Evolutionary conservation across 2,797 vertebrate species (phyloP), one percentile per base, ranked within the genome.

Genomic region (Gephyroberyx darwinii): DNA sequence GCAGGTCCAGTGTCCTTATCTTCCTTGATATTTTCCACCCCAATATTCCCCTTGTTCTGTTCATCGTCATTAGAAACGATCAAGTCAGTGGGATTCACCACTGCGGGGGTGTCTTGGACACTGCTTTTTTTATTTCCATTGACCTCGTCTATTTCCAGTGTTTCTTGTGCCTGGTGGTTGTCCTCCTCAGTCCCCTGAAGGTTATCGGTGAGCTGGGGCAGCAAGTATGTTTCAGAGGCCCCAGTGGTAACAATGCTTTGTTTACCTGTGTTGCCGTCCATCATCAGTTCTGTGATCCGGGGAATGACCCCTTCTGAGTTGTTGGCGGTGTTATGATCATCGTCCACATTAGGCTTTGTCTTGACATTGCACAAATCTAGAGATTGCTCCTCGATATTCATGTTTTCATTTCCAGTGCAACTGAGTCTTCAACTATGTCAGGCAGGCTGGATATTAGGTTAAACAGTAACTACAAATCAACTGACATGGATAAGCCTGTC

Each of bases 321-420:
- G 69, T 86, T 91, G 45, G 80, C 80, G 62, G 85, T 88, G 80
- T 87, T 87, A 53, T 78, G 89, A 65, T 91, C 88, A 56, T 85
- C 86, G 1, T 88, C 87, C 58, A 88, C 80, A 16, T 83, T 91
- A 55, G 60, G 88, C 81, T 90, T 92, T 20, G 90, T 90, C 78
- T 92, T 94, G 54, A 91, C 87, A 93, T 92, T 92, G 89, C 94
- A 93, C 84, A 92, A 74, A 89, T 94, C 94, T 88, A 93, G 64
- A 88, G 90, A 75, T 88, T 92, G 88, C 73, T 92, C 91, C 77
- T 94, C 88, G 85, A 92, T 90, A 91, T 94, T 94, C 93, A 95
- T 95, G 69, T 90, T 95, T 90, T 93, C 92, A 94, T 94, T 75
- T 93, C 94, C 83, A 90, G 75, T 80, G 54, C 81, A 82, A 84